phyloP scores from a whole-genome alignment of 2,888 invertebrate genomes.

The Melitaea athalia region DNA sequence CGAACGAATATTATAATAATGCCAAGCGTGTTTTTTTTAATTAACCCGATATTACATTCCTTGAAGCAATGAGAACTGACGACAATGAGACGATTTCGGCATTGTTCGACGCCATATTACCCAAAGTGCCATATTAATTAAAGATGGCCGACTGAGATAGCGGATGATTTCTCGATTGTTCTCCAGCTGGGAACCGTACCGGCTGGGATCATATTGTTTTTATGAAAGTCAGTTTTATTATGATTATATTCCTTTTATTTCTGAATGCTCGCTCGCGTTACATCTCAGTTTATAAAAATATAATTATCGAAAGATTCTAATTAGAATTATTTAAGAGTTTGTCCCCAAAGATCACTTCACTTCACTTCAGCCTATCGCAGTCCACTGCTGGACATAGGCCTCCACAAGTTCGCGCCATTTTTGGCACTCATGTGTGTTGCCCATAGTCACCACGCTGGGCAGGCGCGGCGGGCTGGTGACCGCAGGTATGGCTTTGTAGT shows the following conservation, averaged over 20 bases:
- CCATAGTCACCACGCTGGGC: too few relatives aligned
- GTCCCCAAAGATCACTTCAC: too few relatives aligned
- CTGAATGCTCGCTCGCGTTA: not conserved
- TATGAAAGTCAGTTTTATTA: conserved; percentile 30
- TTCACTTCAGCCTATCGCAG: too few relatives aligned
- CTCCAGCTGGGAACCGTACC: conserved; percentile 47
- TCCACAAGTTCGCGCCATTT: too few relatives aligned
- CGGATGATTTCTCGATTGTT: conserved; percentile 71
- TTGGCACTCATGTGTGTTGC: too few relatives aligned
- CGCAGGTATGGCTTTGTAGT: too few relatives aligned
- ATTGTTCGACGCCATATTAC: conserved; percentile 46
- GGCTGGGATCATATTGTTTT: conserved; percentile 33
- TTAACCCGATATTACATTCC: conserved; percentile 10
- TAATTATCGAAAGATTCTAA: not conserved
- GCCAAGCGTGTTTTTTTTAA: not conserved
- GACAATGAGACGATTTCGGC: conserved; percentile 40
- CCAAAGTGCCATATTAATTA: conserved; percentile 60
- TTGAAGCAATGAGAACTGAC: conserved; percentile 11
- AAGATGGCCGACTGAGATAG: conserved; percentile 71
- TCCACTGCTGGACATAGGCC: too few relatives aligned
- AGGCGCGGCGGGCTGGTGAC: too few relatives aligned
- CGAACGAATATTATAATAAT: not conserved
- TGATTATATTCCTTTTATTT: conserved; percentile 3
- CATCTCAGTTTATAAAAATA: not conserved
- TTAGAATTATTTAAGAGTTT: too few relatives aligned